A percentile compares a stretch with the other conserved stretches of the same genome.
These are phyloP conservation scores for Cacoxenus indagator DNA, from an alignment of 2,888 invertebrate species.

Conservation along the genomic window DNA sequence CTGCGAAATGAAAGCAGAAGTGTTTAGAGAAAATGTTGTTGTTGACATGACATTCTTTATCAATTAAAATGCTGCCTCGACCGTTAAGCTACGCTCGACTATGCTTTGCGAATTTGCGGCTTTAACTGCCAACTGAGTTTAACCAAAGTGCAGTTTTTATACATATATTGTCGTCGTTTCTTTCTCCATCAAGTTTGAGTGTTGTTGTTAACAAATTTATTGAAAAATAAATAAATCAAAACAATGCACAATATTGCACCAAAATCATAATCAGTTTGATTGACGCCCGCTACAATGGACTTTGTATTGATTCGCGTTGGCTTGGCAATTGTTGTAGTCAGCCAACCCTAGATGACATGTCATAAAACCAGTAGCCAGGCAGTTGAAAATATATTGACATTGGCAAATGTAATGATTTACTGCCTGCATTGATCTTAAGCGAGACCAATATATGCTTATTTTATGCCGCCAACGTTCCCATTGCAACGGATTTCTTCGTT, in stretches of 20 bases:
- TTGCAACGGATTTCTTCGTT: background rate
- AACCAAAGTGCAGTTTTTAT: constrained; percentile 42
- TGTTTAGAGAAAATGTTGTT: background rate
- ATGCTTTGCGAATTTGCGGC: constrained; percentile 37
- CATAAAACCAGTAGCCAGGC: background rate
- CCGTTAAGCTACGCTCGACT: constrained; percentile 23
- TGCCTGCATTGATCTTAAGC: constrained; percentile 21
- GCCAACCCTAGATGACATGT: background rate
- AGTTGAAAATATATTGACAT: background rate
- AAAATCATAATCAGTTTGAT: constrained; percentile 7
- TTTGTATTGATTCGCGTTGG: constrained; percentile 1
- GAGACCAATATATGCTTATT: constrained; percentile 28
- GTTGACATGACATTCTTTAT: no score
- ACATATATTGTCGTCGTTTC: constrained; percentile 7
- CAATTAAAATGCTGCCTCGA: no score
- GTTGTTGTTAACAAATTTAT: constrained; percentile 13
- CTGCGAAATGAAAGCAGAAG: no score
- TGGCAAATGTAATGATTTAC: constrained; percentile 27
- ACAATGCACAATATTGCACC: constrained; percentile 11
- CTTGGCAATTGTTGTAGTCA: constrained; percentile 8
- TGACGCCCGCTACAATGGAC: background rate
- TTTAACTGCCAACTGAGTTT: constrained; percentile 38
- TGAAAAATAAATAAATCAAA: constrained; percentile 17
- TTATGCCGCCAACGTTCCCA: constrained; percentile 21
- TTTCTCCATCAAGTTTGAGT: background rate